Evolutionary conservation across 1,140 invertebrate genomes (phyloP).

Genomic region (Aphis gossypii): DNA sequence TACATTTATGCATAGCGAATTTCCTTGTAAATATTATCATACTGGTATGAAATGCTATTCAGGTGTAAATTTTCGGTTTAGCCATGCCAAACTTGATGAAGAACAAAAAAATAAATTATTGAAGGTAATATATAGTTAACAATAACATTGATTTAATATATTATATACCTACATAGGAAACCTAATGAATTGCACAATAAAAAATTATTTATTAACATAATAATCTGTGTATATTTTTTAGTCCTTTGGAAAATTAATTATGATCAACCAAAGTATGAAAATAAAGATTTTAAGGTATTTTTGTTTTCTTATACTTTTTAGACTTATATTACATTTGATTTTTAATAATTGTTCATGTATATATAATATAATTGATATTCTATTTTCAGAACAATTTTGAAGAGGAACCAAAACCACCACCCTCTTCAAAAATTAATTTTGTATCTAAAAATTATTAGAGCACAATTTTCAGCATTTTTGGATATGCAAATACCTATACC

Average conservation of each 20-base stretch:
- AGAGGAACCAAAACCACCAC: constrained; percentile 32
- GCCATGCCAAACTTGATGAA: constrained; percentile 83
- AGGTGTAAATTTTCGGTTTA: constrained; percentile 90
- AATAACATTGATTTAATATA: background rate
- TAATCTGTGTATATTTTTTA: background rate
- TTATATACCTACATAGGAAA: background rate
- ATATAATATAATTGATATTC: background rate
- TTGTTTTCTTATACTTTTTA: background rate
- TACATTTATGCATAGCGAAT: constrained; percentile 95
- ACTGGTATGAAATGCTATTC: constrained; percentile 85
- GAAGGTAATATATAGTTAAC: constrained; percentile 65
- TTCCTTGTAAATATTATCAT: constrained; percentile 97
- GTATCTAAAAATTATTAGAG: constrained; percentile 27
- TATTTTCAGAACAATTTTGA: constrained; percentile 38
- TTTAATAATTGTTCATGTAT: background rate
- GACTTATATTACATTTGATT: background rate
- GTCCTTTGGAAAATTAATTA: constrained; percentile 53
- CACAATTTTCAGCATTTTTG: constrained; percentile 50
- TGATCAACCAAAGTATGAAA: constrained; percentile 43
- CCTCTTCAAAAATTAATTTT: constrained; percentile 25
- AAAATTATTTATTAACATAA: background rate
- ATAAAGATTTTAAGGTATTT: constrained; percentile 44
- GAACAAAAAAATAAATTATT: constrained; percentile 74
- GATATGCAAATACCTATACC: constrained; percentile 54
- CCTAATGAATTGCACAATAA: background rate